These are phyloP conservation scores for Orbicella faveolata DNA, from an alignment of 64 coral and sea anemone species.

Conservation along the genomic window DNA sequence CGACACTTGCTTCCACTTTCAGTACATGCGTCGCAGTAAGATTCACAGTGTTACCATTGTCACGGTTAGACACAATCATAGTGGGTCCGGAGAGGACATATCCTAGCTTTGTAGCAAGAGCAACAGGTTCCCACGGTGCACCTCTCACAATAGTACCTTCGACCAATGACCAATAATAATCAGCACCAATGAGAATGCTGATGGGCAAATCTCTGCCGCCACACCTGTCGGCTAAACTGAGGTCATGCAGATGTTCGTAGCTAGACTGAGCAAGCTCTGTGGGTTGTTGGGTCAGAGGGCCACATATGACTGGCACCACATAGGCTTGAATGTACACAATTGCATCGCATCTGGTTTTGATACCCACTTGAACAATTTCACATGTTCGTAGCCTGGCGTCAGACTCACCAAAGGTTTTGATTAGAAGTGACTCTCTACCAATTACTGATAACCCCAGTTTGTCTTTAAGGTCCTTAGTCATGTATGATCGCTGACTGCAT, in stretches of 20 bases:
- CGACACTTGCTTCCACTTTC: slow-evolving; percentile 5
- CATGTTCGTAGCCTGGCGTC: slow-evolving; percentile 37
- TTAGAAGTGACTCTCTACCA: slow-evolving; percentile 42
- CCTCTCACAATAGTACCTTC: slow-evolving; percentile 8
- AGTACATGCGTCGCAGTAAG: slow-evolving; percentile 58
- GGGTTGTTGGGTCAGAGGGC: slow-evolving; percentile 32
- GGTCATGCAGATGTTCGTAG: slow-evolving; percentile 15
- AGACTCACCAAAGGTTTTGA: slow-evolving; percentile 56
- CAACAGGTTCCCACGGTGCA: slow-evolving; percentile 42
- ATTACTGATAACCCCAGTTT: slow-evolving; percentile 20
- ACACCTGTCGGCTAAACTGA: slow-evolving; percentile 20
- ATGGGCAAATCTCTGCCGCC: slow-evolving; percentile 12
- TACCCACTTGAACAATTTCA: slow-evolving; percentile 42
- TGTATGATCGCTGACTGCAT: slow-evolving; percentile 40
- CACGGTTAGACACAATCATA: neutral
- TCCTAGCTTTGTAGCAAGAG: slow-evolving; percentile 44
- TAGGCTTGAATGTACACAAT: slow-evolving; percentile 32
- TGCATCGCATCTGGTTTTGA: slow-evolving; percentile 26
- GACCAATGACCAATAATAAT: slow-evolving; percentile 53
- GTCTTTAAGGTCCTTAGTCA: slow-evolving; percentile 49
- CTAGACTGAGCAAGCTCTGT: slow-evolving; percentile 16
- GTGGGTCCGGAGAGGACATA: slow-evolving; percentile 32
- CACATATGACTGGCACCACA: slow-evolving; percentile 54
- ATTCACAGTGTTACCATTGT: slow-evolving; percentile 33
- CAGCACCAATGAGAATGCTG: slow-evolving; percentile 47